Evolutionary conservation across 2,113 vertebrate genomes (phyloP), one percentile per base, ranked within the genome.

Genomic region (Hippocampus mohnikei): DNA sequence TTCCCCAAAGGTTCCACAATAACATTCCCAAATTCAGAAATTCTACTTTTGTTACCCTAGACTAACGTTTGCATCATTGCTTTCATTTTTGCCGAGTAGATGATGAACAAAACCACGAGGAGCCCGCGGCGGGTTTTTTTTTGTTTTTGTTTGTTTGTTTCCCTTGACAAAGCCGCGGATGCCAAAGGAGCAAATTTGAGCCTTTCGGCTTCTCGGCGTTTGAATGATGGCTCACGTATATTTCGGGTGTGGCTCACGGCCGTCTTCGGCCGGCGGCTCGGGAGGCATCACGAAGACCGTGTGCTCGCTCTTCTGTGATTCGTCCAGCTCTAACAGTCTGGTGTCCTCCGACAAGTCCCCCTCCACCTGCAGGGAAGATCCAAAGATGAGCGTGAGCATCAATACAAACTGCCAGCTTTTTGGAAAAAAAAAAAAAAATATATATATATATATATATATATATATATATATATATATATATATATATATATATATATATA

Each of bases 251-350:
- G 90, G 84, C 5, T 95, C 92, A 6, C 89, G 71, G 59, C 92
- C 94, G 0, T 93, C 92, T 40, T 91, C 70, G 0, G 86, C 81
- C 1, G 90, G 83, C 7, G 95, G 94, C 20, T 99, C 97, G 6
- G 94, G 95, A 8, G 95, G 95, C 94, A 93, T 97, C 82, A 98
- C 93, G 59, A 98, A 97, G 2, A 98, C 97, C 0, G 97, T 99
- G 84, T 98, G 97, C 72, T 99, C 97, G 67, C 96, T 98, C 83
- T 94, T 98, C 78, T 96, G 96, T 27, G 97, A 98, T 61, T 99
- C 97, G 69, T 98, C 97, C 84, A 97, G 91, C 74, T 98, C 97
- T 88, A 99, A 93, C 70, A 99, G 87, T 42, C 90, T 92, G 0
- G 94, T 82, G 66, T 98, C 97, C 87, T 99, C 97, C 0, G 93